Base-by-base conservation (phyloP, 2,888 invertebrate species). In the Fragum fragum region DNA sequence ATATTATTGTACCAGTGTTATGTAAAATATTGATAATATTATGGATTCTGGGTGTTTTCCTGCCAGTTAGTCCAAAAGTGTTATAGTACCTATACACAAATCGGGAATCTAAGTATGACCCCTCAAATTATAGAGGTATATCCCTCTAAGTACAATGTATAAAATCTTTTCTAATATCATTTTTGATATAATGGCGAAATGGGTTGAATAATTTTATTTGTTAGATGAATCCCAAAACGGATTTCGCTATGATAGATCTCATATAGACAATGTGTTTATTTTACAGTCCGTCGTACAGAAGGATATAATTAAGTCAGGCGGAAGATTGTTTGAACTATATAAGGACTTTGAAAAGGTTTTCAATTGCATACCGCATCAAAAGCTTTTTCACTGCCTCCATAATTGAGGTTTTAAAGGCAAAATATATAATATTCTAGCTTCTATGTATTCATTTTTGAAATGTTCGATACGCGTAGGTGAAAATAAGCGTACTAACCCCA, bases 91-190 rank as follows among this genome's bases (percentile, higher is more conserved):
- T n/a, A n/a, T n/a, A n/a, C n/a, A n/a, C n/a, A n/a, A n/a, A n/a
- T n/a, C n/a, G n/a, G n/a, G n/a, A n/a, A n/a, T n/a, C n/a, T n/a
- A n/a, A n/a, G n/a, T n/a, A n/a, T n/a, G n/a, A n/a, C n/a, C n/a
- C n/a, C n/a, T n/a, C n/a, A n/a, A n/a, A 80, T 39, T 76, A 76
- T 29, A 57, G 76, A 23, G 80, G 72, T n/a, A 81, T 81, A 16
- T 81, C 76, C 1, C 18, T 26, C 53, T 57, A 18, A 76, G 68
- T n/a, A 36, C 57, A 59, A 39, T 81, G 5, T 68, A 72, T 42
- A 76, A 76, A 36, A 63, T 79, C 29, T 61, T 61, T 32, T 29
- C 32, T 28, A 55, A 53, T 52, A 32, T 53, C 55, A 18, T 53
- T 29, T 29, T 32, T 21, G 28, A 53, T 18, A 28, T 26, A 23